phyloP scores from a whole-genome alignment of 2,113 vertebrate species.

The Epinephelus cyanopodus region DNA sequence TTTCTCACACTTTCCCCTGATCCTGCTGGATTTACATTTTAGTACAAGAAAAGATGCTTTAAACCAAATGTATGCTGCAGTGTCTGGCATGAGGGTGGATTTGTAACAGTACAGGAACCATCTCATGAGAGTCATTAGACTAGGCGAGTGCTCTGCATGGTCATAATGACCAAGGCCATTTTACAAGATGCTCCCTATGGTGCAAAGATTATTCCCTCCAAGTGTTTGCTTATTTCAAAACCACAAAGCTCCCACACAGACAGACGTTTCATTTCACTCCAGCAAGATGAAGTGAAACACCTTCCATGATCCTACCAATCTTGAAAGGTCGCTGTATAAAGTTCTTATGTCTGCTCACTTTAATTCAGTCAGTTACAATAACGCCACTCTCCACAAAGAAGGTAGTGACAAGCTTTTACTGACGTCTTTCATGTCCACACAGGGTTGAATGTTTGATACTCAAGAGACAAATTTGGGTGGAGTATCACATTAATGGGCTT shows the following conservation, averaged over 20 bases:
- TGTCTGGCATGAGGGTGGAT: constrained; percentile 24
- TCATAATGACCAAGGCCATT: constrained; percentile 46
- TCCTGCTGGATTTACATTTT: constrained; percentile 23
- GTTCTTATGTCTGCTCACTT: constrained; percentile 3
- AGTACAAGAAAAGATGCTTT: neutral
- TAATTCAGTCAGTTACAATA: neutral
- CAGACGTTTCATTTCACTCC: neutral
- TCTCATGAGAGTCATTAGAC: constrained; percentile 19
- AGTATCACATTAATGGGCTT: constrained; percentile 15
- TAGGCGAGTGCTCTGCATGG: constrained; percentile 5
- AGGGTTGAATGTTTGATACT: neutral
- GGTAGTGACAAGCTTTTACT: neutral
- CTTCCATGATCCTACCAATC: neutral
- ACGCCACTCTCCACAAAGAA: neutral
- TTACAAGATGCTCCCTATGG: constrained; percentile 40
- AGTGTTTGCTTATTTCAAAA: constrained; percentile 20
- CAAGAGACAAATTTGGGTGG: constrained; percentile 15
- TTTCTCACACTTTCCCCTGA: neutral
- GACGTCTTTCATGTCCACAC: neutral
- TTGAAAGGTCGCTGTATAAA: neutral
- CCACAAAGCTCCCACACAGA: neutral
- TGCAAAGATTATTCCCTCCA: constrained; percentile 13
- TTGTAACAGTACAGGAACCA: constrained; percentile 11
- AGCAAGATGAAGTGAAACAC: constrained; percentile 15
- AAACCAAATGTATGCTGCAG: constrained; percentile 16